These are phyloP conservation scores for Melieria crassipennis DNA, from an alignment of 2,888 invertebrate genomes.

Conservation along the genomic window DNA sequence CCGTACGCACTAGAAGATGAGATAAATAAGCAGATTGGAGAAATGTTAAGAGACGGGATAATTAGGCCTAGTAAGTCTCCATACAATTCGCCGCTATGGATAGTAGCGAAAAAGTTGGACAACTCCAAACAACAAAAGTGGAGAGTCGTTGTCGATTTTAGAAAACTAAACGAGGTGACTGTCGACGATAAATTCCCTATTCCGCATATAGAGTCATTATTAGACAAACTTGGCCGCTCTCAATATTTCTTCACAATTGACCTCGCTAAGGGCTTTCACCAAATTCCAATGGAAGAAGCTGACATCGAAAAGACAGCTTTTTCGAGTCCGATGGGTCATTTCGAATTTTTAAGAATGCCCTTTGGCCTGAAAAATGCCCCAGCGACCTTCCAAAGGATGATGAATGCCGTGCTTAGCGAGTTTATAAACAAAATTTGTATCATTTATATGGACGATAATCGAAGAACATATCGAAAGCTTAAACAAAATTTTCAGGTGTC, in stretches of 20 bases:
- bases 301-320: not conserved
- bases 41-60: not conserved
- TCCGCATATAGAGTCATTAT: conserved; percentile 15
- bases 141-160: not conserved
- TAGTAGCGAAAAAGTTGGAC: not conserved
- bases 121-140: not conserved
- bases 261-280: not conserved
- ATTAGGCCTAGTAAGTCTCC: not conserved
- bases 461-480: not conserved
- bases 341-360: not conserved
- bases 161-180: not conserved
- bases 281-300: not conserved
- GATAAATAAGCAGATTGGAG: not conserved
- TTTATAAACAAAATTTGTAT: not conserved
- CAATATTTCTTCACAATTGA: not conserved
- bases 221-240: not conserved
- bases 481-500: not conserved
- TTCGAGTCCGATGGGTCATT: not conserved
- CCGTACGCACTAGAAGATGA: conserved; percentile 38
- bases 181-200: conserved; percentile 1
- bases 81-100: not conserved
- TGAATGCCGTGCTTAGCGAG: not conserved
- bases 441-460: not conserved
- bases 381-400: not conserved
- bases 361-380: not conserved